Evolutionary conservation across 2,113 vertebrate genomes (phyloP), one percentile per base, ranked within the genome.

Genomic region (Cygnus atratus): DNA sequence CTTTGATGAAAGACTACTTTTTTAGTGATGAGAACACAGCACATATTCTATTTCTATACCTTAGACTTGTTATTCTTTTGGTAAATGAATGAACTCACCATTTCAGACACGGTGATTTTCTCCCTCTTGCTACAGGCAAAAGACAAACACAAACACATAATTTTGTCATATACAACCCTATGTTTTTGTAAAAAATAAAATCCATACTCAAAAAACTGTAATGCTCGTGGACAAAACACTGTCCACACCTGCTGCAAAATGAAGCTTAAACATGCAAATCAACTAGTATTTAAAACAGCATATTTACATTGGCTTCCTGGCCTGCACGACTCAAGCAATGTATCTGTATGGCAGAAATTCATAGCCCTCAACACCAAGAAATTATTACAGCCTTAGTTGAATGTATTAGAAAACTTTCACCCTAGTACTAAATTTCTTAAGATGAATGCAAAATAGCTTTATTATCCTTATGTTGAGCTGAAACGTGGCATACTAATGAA

Each of bases 251-350:
- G 74, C 62, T 72, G 22, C 46, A 6, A 87, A 82, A 37, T 22
- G 17, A 79, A 79, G 29, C 35, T 79, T 41, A 79, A 58, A 71
- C 22, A 84, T 48, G 86, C 67, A 95, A 90, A 94, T 63, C 68
- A 81, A 25, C 1, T 8, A 8, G 58, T 41, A 41, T 25, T 58
- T 75, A 93, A 79, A 93, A 52, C 41, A 88, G 62, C 0, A 0
- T 4, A 7, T 68, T 57, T n/a, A 65, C 29, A 31, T 3, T 35
- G n/a, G 24, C 62, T 80, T 90, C 37, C 80, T 77, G 68, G 37
- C 41, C 0, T 0, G 29, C 10, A 15, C 4, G 11, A 35, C 73
- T 20, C 50, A 59, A 2, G 12, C 21, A 39, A 10, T n/a, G 41
- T 1, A 63, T 21, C 20, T 77, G 28, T 12, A 0, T 5, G 4